Percentiles rank a stretch among this genome's conserved stretches.
Conservation (phyloP, 2,113 vertebrate species). For the Cochlearius cochlearius region DNA sequence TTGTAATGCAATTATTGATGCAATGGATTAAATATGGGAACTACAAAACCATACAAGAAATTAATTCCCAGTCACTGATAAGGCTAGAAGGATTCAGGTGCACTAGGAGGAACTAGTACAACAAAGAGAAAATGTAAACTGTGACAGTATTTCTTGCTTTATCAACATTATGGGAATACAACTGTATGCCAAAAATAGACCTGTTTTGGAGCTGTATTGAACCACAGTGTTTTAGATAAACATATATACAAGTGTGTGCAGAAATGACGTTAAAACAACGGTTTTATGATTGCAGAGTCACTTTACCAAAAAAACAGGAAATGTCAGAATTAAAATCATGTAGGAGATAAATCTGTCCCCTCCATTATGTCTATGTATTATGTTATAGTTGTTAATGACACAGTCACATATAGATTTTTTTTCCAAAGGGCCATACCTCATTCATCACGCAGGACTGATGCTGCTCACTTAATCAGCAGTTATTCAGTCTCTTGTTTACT, state of each 20-base stretch:
- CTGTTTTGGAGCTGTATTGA: not conserved
- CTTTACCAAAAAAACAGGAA: not conserved
- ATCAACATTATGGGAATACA: not conserved
- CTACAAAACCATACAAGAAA: not conserved
- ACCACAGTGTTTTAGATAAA: not conserved
- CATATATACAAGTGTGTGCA: not conserved
- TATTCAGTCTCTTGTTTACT: constrained; percentile 41
- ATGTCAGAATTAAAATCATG: not conserved
- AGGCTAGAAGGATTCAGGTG: not conserved
- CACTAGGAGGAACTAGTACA: not conserved
- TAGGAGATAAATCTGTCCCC: not conserved
- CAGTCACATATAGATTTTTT: not conserved
- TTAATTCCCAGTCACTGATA: not conserved
- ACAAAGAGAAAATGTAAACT: not conserved
- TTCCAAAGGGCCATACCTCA: not conserved
- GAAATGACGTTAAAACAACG: not conserved
- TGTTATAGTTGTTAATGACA: not conserved
- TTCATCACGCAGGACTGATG: not conserved
- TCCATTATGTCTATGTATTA: not conserved
- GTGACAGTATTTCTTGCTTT: not conserved
- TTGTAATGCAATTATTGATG: constrained; percentile 31
- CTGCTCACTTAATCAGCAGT: constrained; percentile 40
- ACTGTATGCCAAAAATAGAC: not conserved
- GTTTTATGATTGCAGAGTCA: not conserved
- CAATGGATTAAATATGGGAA: constrained; percentile 15